phyloP scores from a whole-genome alignment of 1,140 invertebrate species.

The Bombus polaris region DNA sequence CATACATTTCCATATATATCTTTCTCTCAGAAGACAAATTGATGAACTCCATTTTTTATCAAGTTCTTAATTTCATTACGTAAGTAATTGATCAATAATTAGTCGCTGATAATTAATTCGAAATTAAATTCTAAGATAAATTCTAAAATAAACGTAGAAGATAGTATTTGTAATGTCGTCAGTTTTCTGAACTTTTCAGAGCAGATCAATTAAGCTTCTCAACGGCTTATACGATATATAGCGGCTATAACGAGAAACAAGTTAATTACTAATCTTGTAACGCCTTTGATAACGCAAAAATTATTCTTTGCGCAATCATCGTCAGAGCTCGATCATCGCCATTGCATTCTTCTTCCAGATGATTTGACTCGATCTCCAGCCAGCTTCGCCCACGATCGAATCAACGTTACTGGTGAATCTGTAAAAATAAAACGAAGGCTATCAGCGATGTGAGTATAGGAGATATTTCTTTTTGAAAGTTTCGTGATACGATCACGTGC shows the following conservation, averaged over 20 bases:
- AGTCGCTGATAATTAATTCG: no score
- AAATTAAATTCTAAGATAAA: no score
- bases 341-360: not conserved
- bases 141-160: no score
- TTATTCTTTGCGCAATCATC: not conserved
- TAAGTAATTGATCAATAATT: not conserved
- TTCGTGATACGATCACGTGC: no score
- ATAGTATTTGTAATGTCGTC: no score
- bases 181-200: no score
- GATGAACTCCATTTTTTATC: not conserved
- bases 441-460: slow-evolving; percentile 35
- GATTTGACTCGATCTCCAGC: no score
- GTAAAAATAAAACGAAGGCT: slow-evolving; percentile 2
- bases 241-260: not conserved
- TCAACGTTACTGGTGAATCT: not conserved
- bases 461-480: not conserved
- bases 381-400: not conserved
- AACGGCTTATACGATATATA: not conserved
- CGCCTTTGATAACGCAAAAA: not conserved
- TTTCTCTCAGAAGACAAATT: not conserved
- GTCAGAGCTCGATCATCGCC: not conserved
- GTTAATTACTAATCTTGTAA: not conserved
- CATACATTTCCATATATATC: not conserved
- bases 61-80: not conserved
- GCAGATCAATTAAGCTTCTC: not conserved